Evolutionary conservation across 2,797 vertebrate species (phyloP), one percentile per base, ranked within the genome.

Genomic region (Tragopan temminckii): DNA sequence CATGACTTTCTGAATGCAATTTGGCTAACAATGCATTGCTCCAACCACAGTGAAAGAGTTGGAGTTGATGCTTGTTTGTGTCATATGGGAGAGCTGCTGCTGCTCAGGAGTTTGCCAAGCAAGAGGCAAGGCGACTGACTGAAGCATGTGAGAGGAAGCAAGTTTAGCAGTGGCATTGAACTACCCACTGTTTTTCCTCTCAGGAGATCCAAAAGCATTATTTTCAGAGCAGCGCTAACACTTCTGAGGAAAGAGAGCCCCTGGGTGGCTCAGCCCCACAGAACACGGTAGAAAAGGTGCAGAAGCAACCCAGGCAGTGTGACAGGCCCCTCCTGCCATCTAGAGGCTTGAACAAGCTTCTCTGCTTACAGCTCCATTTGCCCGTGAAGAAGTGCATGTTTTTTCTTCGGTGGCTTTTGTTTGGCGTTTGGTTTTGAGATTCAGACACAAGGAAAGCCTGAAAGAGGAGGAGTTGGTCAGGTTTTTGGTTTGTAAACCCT

Each of bases 251-350:
- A 25, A 13, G 24, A 25, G 48, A 25, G 48, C 24, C 48, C 13
- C 24, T 14, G 7, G 7, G 24, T 50, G 48, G 48, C 48, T 50
- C 48, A 50, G 48, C 13, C 24, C 48, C 48, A 25, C 48, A 5
- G 24, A 52, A 9, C 29, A 31, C 7, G 7, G 5, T 36, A 11
- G 0, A 0, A 80, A 33, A 33, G 48, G 61, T 61, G 76, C 45
- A 35, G 31, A 5, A 16, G 11, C 27, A 40, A 40, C 36, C 15
- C 17, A 10, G 36, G 53, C 29, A 36, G 15, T 25, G 12, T 46
- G 52, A 42, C 40, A 61, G 35, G 18, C 19, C 69, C 18, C 17
- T 88, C 59, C 63, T 91, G 91, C 94, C 90, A 93, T 75, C 88
- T 94, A 77, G 85, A 29, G 94, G 80, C 61, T 3, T 14, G 6